phyloP scores from a whole-genome alignment of 2,888 invertebrate species.

The Heliothis peltigera region DNA sequence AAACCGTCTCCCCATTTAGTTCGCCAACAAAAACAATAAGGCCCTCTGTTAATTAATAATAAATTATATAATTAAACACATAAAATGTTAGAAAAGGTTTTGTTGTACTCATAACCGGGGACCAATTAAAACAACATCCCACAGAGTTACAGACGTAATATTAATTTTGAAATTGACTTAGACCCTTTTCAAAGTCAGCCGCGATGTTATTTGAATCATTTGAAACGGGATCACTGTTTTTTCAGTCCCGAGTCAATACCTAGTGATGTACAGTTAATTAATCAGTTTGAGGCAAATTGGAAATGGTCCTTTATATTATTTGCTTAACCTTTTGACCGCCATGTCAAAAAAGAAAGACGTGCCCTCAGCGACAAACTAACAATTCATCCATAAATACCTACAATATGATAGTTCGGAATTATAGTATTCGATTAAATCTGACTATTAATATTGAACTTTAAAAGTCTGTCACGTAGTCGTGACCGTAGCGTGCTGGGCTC shows the following conservation, averaged over 20 bases:
- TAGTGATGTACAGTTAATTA: constrained; percentile 26
- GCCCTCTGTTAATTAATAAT: constrained; percentile 11
- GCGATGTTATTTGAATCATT: constrained; percentile 46
- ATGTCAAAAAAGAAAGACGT: too few species aligned
- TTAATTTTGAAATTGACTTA: constrained; percentile 53
- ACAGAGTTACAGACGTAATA: constrained; percentile 38
- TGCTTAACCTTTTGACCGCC: too few species aligned
- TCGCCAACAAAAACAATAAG: constrained; percentile 18
- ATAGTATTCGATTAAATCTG: too few species aligned
- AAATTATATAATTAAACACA: constrained; percentile 42
- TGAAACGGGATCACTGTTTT: constrained; percentile 42
- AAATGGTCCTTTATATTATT: not conserved
- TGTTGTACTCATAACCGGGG: constrained; percentile 22
- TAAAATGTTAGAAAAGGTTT: constrained; percentile 41
- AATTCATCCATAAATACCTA: too few species aligned
- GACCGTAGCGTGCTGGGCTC: too few species aligned
- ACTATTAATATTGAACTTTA: too few species aligned
- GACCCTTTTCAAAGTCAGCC: constrained; percentile 47
- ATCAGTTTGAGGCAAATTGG: not conserved
- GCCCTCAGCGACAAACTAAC: too few species aligned
- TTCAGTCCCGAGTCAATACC: constrained; percentile 33
- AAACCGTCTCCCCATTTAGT: too few species aligned
- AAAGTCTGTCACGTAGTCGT: too few species aligned
- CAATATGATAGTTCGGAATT: too few species aligned
- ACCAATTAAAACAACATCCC: constrained; percentile 54